Conservation (phyloP, 1,140 invertebrate genomes). For the Philotrypesis tridentata region DNA sequence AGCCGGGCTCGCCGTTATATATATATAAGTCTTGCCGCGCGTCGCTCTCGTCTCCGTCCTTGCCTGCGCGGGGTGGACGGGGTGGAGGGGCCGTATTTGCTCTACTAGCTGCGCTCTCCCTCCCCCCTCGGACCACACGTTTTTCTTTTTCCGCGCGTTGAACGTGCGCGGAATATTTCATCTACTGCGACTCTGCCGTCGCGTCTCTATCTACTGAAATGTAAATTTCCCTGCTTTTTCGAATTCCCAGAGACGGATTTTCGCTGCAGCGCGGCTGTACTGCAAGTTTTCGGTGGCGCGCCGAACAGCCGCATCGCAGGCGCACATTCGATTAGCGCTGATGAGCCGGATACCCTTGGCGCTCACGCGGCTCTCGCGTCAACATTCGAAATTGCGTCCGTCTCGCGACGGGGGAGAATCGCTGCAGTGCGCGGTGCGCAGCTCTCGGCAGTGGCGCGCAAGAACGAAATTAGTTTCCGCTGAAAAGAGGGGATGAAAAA, state of each 20-base stretch:
- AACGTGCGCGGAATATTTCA: conserved; percentile 46
- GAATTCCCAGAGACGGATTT: not conserved
- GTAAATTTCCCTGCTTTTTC: conserved; percentile 30
- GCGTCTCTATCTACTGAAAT: conserved; percentile 1
- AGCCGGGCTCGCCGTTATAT: not conserved
- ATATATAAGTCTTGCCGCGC: not conserved
- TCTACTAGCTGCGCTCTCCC: no score
- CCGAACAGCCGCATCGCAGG: not conserved
- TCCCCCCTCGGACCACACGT: conserved; percentile 23
- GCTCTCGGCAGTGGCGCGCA: no score
- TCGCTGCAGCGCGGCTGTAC: not conserved
- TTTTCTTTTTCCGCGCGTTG: conserved; percentile 28
- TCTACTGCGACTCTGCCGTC: not conserved
- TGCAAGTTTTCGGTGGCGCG: not conserved
- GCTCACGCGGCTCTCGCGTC: no score
- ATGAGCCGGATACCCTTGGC: no score
- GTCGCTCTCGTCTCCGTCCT: conserved; percentile 1
- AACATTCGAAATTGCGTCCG: not conserved
- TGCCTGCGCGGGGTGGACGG: not conserved
- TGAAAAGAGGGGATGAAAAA: no score
- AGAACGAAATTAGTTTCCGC: not conserved
- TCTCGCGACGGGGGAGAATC: no score
- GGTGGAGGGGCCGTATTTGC: not conserved
- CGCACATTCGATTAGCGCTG: not conserved
- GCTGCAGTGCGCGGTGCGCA: no score